Percentiles rank a stretch among this genome's conserved stretches.
These are phyloP conservation scores for Loris lydekkerianus DNA, from an alignment of 2,797 vertebrate species.

Conservation along the genomic window DNA sequence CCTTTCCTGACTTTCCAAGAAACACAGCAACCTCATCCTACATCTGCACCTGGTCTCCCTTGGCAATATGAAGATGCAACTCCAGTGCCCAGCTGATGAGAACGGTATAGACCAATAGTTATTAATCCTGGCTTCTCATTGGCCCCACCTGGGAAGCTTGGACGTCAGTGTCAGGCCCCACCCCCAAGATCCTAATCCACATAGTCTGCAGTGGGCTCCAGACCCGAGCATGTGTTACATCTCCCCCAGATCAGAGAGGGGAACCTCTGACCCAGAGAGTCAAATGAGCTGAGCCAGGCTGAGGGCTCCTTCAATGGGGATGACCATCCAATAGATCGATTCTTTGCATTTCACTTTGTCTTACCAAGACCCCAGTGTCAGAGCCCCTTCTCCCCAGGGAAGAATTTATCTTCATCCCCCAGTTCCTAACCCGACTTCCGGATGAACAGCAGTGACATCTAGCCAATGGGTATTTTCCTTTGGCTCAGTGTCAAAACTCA, in stretches of 20 bases:
- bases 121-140: neutral
- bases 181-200: neutral
- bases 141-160: neutral
- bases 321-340: neutral
- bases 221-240: neutral
- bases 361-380: neutral
- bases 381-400: neutral
- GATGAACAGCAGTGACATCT: neutral
- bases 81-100: neutral
- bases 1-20: slow-evolving; percentile 18
- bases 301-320: neutral
- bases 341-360: neutral
- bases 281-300: neutral
- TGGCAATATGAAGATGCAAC: neutral
- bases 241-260: neutral
- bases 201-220: neutral
- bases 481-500: neutral
- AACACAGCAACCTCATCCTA: neutral
- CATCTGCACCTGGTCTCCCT: neutral
- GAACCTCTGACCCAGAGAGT: neutral
- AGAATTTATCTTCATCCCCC: neutral
- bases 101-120: neutral
- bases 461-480: slow-evolving; percentile 6
- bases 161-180: neutral
- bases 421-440: neutral